Evolutionary conservation across 2,888 invertebrate genomes (phyloP), one percentile per base, ranked within the genome.

Genomic region (Thymelicus sylvestris): DNA sequence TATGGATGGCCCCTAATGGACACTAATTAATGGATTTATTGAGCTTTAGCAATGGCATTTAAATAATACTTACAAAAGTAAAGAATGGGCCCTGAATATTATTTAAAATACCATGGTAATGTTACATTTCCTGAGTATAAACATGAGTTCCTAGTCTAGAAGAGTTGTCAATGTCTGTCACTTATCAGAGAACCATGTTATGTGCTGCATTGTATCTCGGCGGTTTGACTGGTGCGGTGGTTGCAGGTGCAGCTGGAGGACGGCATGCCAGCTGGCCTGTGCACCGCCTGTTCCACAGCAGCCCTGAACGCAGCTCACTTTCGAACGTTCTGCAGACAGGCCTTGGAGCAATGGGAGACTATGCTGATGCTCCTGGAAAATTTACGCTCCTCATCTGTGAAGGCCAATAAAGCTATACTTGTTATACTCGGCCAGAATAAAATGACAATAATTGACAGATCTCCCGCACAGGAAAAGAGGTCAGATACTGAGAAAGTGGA

Each of bases 211-310:
- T 52, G 52, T 77, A 81, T 79, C 81, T 81, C 88, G 90, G 87
- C 86, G 82, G 77, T 81, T 88, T 92, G 87, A 93, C 79, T 81
- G 79, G 84, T 83, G 70, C 79, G 81, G 84, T 92, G 88, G 86
- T 92, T 92, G 81, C 92, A 92, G 93, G 88, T 92, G 81, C 80
- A 47, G 80, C 73, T 79, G 76, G 86, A 87, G 44, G 87, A 83
- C 64, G 86, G 81, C 76, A 84, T 92, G 79, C 92, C 93, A 6
- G 72, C 81, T n/a, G 86, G 86, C 70, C 81, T 92, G 67, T 92
- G 92, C 82, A 74, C 84, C 10, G 19, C 78, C 65, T 93, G 92
- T 82, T 85, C 83, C 31, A 71, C 78, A 50, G 82, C 86, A 6
- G 86, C 87, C 24, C 73, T 85, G 66, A 81, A 83, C 57, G 90